These are phyloP conservation scores for Macrochelys suwanniensis DNA, from an alignment of 2,797 vertebrate species.

Conservation along the genomic window DNA sequence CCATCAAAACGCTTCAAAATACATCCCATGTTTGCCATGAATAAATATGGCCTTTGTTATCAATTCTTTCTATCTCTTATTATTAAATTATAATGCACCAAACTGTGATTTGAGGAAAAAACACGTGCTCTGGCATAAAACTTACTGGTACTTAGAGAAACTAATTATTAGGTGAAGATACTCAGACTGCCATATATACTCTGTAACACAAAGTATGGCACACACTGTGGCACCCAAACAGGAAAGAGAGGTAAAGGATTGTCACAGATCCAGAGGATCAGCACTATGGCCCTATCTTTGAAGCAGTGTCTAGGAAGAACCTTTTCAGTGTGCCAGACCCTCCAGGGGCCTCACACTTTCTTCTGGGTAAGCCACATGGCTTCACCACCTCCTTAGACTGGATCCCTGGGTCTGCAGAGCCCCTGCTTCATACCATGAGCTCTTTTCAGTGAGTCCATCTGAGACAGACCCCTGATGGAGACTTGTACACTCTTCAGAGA, in stretches of 20 bases:
- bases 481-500: not conserved
- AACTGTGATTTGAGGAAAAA: not conserved
- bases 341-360: not conserved
- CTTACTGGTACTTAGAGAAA: not conserved
- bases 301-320: not conserved
- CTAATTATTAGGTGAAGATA: conserved; percentile 40
- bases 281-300: not conserved
- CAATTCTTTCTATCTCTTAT: not conserved
- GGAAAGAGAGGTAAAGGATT: not conserved
- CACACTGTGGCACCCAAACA: not conserved
- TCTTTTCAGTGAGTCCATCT: not conserved
- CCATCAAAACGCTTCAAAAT: conserved; percentile 60
- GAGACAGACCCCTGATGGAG: not conserved
- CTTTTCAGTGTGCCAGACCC: not conserved
- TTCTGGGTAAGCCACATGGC: not conserved
- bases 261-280: not conserved
- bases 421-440: not conserved
- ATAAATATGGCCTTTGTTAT: conserved; percentile 68
- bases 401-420: not conserved
- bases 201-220: not conserved
- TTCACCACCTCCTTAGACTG: not conserved
- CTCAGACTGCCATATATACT: not conserved
- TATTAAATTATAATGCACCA: not conserved
- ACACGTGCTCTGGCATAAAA: conserved; percentile 19
- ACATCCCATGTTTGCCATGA: conserved; percentile 65